Percentiles rank a stretch among this genome's conserved stretches.
These are phyloP conservation scores for Brachyptera putata DNA, from an alignment of 2,888 invertebrate species.

Conservation along the genomic window DNA sequence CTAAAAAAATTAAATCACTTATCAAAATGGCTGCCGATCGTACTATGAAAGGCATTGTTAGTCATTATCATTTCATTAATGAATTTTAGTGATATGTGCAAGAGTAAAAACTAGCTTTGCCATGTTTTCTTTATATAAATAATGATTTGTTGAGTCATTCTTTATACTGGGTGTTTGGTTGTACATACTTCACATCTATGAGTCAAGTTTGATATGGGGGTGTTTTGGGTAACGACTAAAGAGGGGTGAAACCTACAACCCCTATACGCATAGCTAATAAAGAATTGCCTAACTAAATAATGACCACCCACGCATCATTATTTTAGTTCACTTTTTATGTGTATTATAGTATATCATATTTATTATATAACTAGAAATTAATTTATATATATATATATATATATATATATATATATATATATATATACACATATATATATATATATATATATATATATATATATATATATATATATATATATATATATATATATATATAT, in stretches of 20 bases:
- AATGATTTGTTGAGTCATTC: conserved; percentile 19
- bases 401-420: background rate
- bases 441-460: background rate
- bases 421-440: background rate
- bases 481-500: conserved; percentile 14
- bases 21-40: conserved; percentile 7
- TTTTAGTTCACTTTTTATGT: background rate
- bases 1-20: background rate
- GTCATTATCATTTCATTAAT: background rate
- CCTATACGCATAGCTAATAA: background rate
- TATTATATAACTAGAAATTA: too few relatives aligned
- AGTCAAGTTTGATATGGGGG: conserved; percentile 19
- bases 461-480: background rate
- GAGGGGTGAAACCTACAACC: background rate
- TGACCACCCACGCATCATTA: background rate
- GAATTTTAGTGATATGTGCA: conserved; percentile 21
- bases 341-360: too few relatives aligned
- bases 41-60: background rate
- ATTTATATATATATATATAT: too few relatives aligned
- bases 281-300: background rate
- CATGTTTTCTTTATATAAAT: background rate
- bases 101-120: conserved; percentile 12
- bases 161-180: background rate
- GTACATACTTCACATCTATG: conserved; percentile 7
- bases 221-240: background rate